A percentile compares a stretch with the other conserved stretches of the same genome.
phyloP scores from a whole-genome alignment of 2,888 invertebrate species.

The Rhamphomyia laevipes region DNA sequence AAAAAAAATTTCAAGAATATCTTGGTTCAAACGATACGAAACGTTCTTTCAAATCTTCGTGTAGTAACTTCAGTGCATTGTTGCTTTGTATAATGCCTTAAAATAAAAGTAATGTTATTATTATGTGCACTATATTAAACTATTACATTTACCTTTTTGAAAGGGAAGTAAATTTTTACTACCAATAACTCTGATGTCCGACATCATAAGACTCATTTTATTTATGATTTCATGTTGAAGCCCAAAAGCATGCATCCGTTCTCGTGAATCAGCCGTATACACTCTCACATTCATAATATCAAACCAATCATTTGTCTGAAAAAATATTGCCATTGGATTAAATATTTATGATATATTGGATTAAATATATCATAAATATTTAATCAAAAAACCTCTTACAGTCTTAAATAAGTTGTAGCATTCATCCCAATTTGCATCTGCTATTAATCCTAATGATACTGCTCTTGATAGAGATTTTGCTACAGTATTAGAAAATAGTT shows the following conservation, averaged over 20 bases:
- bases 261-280: constrained; percentile 4
- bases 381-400: not conserved
- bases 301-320: constrained; percentile 14
- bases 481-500: not conserved
- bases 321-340: not conserved
- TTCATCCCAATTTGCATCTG: not conserved
- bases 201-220: constrained; percentile 10
- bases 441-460: not conserved
- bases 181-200: constrained; percentile 7
- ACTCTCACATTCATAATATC: constrained; percentile 12
- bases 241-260: constrained; percentile 9
- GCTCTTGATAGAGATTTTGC: not conserved
- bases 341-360: too few species aligned
- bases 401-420: not conserved
- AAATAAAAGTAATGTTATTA: too few species aligned
- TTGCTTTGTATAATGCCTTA: too few species aligned
- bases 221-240: constrained; percentile 10
- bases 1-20: too few species aligned
- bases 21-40: too few species aligned
- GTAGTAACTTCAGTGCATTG: too few species aligned
- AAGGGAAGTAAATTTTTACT: not conserved
- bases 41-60: too few species aligned
- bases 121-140: too few species aligned
- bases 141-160: constrained; percentile 1
- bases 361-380: too few species aligned